Percentiles rank a stretch among this genome's conserved stretches.
Evolutionary conservation across 2,888 invertebrate genomes (phyloP).

Genomic region (Dromius quadrimaculatus): DNA sequence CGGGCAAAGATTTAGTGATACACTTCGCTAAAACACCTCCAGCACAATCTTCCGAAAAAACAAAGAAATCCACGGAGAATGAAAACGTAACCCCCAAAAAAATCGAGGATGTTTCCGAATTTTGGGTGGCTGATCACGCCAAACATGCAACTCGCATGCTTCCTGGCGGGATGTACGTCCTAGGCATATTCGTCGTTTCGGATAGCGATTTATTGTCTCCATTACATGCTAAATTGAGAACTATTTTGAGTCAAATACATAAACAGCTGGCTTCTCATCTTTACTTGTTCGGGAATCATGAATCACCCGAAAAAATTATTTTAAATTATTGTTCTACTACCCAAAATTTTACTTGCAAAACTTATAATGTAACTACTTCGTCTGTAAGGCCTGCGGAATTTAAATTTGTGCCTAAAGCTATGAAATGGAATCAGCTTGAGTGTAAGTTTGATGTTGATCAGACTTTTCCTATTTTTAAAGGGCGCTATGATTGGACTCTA

Average conservation of each 20-base stretch:
- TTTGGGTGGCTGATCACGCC: conserved; percentile 84
- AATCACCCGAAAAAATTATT: conserved; percentile 74
- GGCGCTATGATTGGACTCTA: conserved; percentile 74
- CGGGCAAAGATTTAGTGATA: conserved; percentile 80
- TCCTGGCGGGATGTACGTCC: conserved; percentile 88
- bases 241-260: conserved; percentile 71
- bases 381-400: conserved; percentile 79
- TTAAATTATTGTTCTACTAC: conserved; percentile 72
- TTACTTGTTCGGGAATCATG: conserved; percentile 73
- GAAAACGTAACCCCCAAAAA: conserved; percentile 63
- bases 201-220: conserved; percentile 74
- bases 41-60: conserved; percentile 65
- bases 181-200: conserved; percentile 84
- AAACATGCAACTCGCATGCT: conserved; percentile 90
- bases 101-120: conserved; percentile 73
- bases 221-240: conserved; percentile 71
- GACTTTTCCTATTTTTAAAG: conserved; percentile 76
- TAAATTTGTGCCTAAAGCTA: conserved; percentile 78
- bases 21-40: conserved; percentile 84
- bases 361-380: conserved; percentile 71
- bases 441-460: conserved; percentile 83
- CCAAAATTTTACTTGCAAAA: conserved; percentile 73
- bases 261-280: conserved; percentile 70
- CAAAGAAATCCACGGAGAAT: conserved; percentile 61
- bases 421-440: conserved; percentile 83